These are phyloP conservation scores for Manis crassicaudata DNA, from an alignment of 2,797 vertebrate genomes.

Conservation along the genomic window DNA sequence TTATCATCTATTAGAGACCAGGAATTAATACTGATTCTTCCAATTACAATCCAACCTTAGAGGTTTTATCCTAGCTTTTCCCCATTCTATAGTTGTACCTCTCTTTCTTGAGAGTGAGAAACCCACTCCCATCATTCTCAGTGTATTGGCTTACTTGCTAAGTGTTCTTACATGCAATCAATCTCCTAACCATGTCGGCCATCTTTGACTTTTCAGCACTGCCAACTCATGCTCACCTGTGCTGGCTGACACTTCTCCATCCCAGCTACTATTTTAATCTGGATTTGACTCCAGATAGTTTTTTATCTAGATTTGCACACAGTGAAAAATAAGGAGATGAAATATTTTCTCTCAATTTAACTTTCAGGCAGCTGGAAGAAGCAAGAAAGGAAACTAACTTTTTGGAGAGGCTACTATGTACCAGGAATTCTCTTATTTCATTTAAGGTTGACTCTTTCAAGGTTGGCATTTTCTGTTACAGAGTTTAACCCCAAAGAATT, in stretches of 20 bases:
- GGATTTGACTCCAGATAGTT: not conserved
- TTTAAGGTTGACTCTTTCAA: constrained; percentile 19
- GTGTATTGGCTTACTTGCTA: not conserved
- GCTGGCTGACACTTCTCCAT: not conserved
- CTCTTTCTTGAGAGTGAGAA: not conserved
- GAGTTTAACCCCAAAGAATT: not conserved
- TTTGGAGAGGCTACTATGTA: not conserved
- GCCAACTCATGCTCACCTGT: not conserved
- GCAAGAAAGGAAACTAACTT: not conserved
- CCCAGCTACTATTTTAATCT: not conserved
- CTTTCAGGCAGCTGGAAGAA: not conserved
- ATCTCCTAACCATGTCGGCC: not conserved
- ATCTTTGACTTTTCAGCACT: not conserved
- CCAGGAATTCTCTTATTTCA: not conserved
- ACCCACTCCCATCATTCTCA: not conserved
- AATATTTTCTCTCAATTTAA: not conserved
- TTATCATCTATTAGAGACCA: not conserved
- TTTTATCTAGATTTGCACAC: not conserved
- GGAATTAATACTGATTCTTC: not conserved
- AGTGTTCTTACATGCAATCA: not conserved
- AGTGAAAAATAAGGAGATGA: not conserved
- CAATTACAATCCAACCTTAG: not conserved
- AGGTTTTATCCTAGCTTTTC: not conserved
- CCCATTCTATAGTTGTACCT: not conserved
- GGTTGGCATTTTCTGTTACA: not conserved